Percentiles rank a stretch among this genome's conserved stretches.
phyloP scores from a whole-genome alignment of 2,888 invertebrate genomes.

The Pseudanteris insignis region DNA sequence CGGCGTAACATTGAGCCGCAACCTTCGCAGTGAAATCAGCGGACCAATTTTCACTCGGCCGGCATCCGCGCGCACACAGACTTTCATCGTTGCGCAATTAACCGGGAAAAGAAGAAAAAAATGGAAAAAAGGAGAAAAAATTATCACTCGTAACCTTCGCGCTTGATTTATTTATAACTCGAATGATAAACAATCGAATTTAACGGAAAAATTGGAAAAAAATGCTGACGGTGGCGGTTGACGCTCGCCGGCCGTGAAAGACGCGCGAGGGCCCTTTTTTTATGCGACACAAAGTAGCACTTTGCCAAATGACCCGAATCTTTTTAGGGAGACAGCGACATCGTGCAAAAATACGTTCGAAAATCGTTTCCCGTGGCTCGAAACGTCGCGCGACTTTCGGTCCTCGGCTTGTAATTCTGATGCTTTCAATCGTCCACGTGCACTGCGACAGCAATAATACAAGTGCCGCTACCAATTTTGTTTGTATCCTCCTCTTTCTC shows the following conservation, averaged over 20 bases:
- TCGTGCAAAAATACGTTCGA: conserved; percentile 43
- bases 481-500: too few relatives aligned
- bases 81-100: conserved; percentile 4
- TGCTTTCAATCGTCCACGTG: conserved; percentile 33
- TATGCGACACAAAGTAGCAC: conserved; percentile 66
- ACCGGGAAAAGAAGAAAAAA: too few relatives aligned
- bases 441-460: too few relatives aligned
- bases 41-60: conserved; percentile 22
- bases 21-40: conserved; percentile 43
- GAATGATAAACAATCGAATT: too few relatives aligned
- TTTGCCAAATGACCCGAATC: conserved; percentile 66
- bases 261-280: conserved; percentile 55
- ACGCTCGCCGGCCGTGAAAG: conserved; percentile 52
- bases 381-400: conserved; percentile 25
- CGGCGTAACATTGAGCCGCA: conserved; percentile 33
- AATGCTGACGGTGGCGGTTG: conserved; percentile 60
- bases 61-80: conserved; percentile 1
- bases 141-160: too few relatives aligned
- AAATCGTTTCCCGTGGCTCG: conserved; percentile 45
- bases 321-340: conserved; percentile 53
- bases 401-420: conserved; percentile 15
- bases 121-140: too few relatives aligned
- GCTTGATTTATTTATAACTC: too few relatives aligned
- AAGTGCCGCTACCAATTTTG: too few relatives aligned
- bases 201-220: conserved; percentile 50